Evolutionary conservation across 2,888 invertebrate species (phyloP).

Genomic region (Sesia apiformis): DNA sequence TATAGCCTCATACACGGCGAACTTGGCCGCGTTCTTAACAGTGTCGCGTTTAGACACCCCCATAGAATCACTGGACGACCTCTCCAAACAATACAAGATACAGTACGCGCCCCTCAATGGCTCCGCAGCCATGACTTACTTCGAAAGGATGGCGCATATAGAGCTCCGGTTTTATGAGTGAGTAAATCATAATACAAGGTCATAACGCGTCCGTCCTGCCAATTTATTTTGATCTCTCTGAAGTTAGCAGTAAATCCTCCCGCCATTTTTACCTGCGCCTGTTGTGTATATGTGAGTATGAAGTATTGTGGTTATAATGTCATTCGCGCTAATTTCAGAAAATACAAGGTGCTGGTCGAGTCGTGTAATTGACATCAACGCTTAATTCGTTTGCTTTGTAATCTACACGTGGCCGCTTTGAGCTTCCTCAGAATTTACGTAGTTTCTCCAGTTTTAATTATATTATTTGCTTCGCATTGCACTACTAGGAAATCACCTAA

Average conservation of each 20-base stretch:
- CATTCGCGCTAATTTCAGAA: too few relatives aligned
- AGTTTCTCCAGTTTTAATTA: too few relatives aligned
- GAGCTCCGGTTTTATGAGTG: conserved; percentile 96
- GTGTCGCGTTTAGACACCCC: conserved; percentile 94
- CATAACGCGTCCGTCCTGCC: background rate
- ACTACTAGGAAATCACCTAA: too few relatives aligned
- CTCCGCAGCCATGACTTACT: conserved; percentile 94
- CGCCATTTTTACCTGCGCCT: too few relatives aligned
- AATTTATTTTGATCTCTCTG: background rate
- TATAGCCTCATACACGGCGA: conserved; percentile 98
- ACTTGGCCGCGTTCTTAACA: conserved; percentile 97
- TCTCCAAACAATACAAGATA: conserved; percentile 96
- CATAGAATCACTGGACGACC: conserved; percentile 93
- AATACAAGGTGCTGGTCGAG: too few relatives aligned
- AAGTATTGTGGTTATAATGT: too few relatives aligned
- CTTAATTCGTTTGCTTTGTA: too few relatives aligned
- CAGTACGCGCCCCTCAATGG: conserved; percentile 94
- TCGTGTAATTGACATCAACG: too few relatives aligned
- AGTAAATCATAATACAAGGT: conserved; percentile 30
- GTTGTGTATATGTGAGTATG: too few relatives aligned
- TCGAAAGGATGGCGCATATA: conserved; percentile 95
- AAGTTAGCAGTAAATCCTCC: background rate
- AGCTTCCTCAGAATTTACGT: too few relatives aligned
- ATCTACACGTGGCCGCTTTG: too few relatives aligned
- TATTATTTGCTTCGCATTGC: too few relatives aligned